Evolutionary conservation across 2,888 invertebrate genomes (phyloP), one percentile per base, ranked within the genome.

Genomic region (Xylophagus ater): DNA sequence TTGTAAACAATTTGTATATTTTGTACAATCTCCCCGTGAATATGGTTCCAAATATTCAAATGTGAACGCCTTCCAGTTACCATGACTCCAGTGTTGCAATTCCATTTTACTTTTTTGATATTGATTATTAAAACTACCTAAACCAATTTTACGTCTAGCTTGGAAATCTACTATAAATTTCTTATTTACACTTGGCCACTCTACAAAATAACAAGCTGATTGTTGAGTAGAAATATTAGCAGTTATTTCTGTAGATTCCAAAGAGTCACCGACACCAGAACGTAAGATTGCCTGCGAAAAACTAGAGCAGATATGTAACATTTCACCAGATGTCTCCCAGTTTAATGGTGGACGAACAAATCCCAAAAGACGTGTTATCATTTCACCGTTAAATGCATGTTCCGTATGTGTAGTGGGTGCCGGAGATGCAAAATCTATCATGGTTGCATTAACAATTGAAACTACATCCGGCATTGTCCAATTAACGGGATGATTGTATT

Each of bases 11-110:
- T 88, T 92, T 47, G 70, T 76, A 60, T 89, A 85, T 37, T 74
- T 71, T 1, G 68, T 64, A 56, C 92, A 92, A 19, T 78, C 71
- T 0, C 85, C 86, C 41, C 81, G 78, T 38, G 81, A 82, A 61
- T 78, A 92, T 0, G 92, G 90, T 58, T 93, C 90, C 45, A 93
- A 66, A 59, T 85, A 87, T 58, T 88, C 87, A 54, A 87, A 85
- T 0, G 88, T 88, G 52, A 88, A 87, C 0, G 85, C 83, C 69
- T 85, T 85, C 1, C 81, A 73, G 53, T 73, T 80, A 47, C 85
- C 84, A 38, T 73, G 72, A 32, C 77, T 77, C 48, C 75, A 76
- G 53, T 87, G 85, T 40, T 78, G 76, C 43, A 87, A 65, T 57
- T 85, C 85, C 83, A 87, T 86, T 67, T 82, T 84, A 21, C 83